These are phyloP conservation scores for Anoplolepis gracilipes DNA, from an alignment of 1,140 invertebrate species.

Conservation along the genomic window DNA sequence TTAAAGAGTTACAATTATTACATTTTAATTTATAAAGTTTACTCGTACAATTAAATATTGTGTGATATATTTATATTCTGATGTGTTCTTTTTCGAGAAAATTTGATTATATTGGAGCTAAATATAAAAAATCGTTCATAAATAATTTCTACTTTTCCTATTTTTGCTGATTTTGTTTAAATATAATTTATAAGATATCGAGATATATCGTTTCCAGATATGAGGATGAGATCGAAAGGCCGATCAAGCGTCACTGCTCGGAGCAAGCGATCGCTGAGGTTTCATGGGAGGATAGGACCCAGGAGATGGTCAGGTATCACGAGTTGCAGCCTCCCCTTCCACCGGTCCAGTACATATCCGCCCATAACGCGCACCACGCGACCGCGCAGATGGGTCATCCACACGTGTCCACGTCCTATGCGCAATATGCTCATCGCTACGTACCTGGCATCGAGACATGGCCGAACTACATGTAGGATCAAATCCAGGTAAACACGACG, in stretches of 20 bases:
- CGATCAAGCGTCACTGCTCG: constrained; percentile 82
- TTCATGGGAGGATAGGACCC: constrained; percentile 80
- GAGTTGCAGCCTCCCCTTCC: constrained; percentile 85
- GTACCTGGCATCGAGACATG: constrained; percentile 81
- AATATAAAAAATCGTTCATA: background rate
- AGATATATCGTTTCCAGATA: constrained; percentile 73
- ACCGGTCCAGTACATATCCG: constrained; percentile 81
- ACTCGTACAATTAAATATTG: background rate
- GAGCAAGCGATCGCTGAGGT: constrained; percentile 74
- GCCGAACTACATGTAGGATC: constrained; percentile 77
- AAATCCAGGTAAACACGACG: constrained; percentile 40
- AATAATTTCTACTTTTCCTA: background rate
- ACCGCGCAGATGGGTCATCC: constrained; percentile 72
- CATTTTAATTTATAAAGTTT: background rate
- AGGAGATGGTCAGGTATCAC: constrained; percentile 85
- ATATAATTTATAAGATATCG: background rate
- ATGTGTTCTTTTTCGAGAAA: background rate
- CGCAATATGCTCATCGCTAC: constrained; percentile 80
- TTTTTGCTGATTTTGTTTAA: background rate
- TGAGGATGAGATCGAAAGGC: constrained; percentile 83
- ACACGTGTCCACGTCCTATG: constrained; percentile 73
- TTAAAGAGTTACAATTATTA: background rate
- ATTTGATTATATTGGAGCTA: background rate
- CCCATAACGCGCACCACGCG: constrained; percentile 75
- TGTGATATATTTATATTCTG: background rate